phyloP scores from a whole-genome alignment of 2,797 vertebrate genomes.

The Leptatherina wallacei region DNA sequence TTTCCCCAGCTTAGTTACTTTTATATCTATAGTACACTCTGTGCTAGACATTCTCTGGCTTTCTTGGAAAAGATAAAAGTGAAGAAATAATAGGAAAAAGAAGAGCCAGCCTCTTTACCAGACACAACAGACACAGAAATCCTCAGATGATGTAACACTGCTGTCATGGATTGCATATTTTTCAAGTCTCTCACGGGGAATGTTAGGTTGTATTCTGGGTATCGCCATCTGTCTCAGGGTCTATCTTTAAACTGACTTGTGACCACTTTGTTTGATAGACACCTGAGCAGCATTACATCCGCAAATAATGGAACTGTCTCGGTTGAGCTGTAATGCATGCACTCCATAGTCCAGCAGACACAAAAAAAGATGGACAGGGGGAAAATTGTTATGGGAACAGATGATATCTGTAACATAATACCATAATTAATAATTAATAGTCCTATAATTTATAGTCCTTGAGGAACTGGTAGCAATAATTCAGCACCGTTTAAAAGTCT shows the following conservation, averaged over 20 bases:
- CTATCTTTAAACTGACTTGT: conserved; percentile 31
- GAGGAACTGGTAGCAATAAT: conserved; percentile 25
- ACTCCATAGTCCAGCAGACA: neutral
- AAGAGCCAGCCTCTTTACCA: conserved; percentile 35
- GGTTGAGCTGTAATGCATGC: neutral
- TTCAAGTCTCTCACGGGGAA: conserved; percentile 42
- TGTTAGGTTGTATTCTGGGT: conserved; percentile 22
- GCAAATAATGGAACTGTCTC: conserved; percentile 8
- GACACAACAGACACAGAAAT: conserved; percentile 64
- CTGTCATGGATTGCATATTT: conserved; percentile 54
- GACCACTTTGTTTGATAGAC: conserved; percentile 25
- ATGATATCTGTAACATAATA: neutral
- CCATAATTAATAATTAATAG: conserved; percentile 11
- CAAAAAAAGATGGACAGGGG: neutral
- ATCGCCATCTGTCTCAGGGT: conserved; percentile 17
- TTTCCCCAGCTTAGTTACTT: conserved; percentile 38
- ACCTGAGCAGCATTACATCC: conserved; percentile 11
- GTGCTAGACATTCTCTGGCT: conserved; percentile 28
- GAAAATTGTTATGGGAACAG: conserved; percentile 14
- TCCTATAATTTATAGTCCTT: conserved; percentile 21
- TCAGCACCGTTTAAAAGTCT: neutral
- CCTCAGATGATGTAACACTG: conserved; percentile 57
- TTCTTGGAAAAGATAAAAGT: conserved; percentile 63
- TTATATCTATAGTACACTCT: conserved; percentile 30
- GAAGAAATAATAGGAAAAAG: conserved; percentile 55